Evolutionary conservation across 1,140 invertebrate genomes (phyloP), one percentile per base, ranked within the genome.

Genomic region (Telenomus remus): DNA sequence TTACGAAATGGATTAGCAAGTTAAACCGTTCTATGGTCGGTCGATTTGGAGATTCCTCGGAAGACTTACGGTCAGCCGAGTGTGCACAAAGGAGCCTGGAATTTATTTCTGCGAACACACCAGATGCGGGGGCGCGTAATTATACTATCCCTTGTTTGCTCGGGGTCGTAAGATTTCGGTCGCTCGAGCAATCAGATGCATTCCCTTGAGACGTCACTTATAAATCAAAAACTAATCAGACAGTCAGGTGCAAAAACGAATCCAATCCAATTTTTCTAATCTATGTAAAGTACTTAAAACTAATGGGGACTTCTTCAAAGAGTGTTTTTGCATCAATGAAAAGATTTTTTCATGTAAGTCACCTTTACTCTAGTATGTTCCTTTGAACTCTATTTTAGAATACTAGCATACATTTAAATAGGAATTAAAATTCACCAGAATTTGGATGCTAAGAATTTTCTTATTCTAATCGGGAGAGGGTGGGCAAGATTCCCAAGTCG

Each of bases 71-170:
- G 19, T 27, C 19, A 27, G 47, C 12, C 44, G 12, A 47, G 11
- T 39, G 9, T n/a, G n/a, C 13, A 12, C 43, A 46, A 8, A 15
- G 43, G 51, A 49, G 37, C 35, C 35, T 27, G 59, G 59, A 42
- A 64, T 57, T 57, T 71, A 64, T 51, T 68, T 46, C 27, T 13
- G 12, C 49, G 73, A 60, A 57, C 51, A 6, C 19, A 6, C 73
- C 77, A 74, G 78, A 80, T 77, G 76, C 64, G 64, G 71, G 72
- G 72, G 65, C 69, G 56, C 77, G 73, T 82, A 82, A 80, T 82
- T 82, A 76, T 73, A 63, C 75, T 78, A 77, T 78, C 63, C 80
- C 60, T n/a, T 60, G 59, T 55, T 61, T 63, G 68, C 54, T 76
- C 55, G 57, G 72, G 73, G 66, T 70, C 64, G 57, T 53, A 39